Evolutionary conservation across 2,797 vertebrate species (phyloP).

Genomic region (Gobio occitaniae): DNA sequence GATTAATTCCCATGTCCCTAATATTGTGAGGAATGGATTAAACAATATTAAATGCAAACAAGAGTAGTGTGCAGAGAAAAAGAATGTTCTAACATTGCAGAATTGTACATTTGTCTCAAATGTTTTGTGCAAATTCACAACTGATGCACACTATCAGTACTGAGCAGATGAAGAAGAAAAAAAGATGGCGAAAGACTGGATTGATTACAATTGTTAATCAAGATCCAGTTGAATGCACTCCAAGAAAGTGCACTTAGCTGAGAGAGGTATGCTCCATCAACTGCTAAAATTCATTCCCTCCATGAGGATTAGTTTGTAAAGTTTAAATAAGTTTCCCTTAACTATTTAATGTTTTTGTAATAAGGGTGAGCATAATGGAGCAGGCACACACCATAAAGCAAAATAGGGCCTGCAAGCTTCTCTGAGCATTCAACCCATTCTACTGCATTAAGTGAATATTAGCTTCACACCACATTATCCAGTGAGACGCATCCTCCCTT

Average conservation of each 20-base stretch:
- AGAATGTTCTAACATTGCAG: neutral
- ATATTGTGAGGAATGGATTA: conserved; percentile 66
- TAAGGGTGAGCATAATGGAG: conserved; percentile 49
- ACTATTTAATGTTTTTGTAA: conserved; percentile 65
- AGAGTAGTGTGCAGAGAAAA: neutral
- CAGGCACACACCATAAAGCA: conserved; percentile 54
- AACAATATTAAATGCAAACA: conserved; percentile 58
- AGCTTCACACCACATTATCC: conserved; percentile 46
- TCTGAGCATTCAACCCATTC: conserved; percentile 28
- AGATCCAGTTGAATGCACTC: conserved; percentile 76
- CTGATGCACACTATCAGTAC: conserved; percentile 32
- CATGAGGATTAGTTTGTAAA: conserved; percentile 59
- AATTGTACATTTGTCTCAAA: conserved; percentile 61
- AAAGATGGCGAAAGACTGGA: conserved; percentile 55
- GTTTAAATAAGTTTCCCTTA: conserved; percentile 65
- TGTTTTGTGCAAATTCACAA: conserved; percentile 64
- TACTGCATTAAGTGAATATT: conserved; percentile 53
- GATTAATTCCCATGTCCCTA: conserved; percentile 67
- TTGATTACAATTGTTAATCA: conserved; percentile 86
- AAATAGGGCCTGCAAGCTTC: conserved; percentile 10
- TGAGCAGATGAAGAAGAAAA: neutral
- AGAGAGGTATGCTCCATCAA: conserved; percentile 67
- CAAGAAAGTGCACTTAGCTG: conserved; percentile 70
- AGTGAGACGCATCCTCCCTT: conserved; percentile 20
- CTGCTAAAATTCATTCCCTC: conserved; percentile 61